A percentile compares a stretch with the other conserved stretches of the same genome.
phyloP scores from a whole-genome alignment of 2,888 invertebrate species.

The Metacarcinus magister region DNA sequence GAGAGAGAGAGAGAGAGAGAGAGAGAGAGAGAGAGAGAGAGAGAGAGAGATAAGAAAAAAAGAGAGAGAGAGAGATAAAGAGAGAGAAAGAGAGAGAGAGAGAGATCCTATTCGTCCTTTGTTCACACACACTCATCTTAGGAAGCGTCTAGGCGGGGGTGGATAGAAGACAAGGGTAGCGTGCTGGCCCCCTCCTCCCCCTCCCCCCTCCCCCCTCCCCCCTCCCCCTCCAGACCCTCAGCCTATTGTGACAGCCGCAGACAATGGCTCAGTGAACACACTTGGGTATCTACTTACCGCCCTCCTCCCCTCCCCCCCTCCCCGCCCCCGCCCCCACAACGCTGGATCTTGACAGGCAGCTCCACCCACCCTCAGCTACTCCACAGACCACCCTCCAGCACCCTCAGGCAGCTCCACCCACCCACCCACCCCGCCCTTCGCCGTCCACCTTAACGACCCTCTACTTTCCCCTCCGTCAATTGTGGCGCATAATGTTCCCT shows the following conservation, averaged over 20 bases:
- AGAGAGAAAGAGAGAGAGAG: too few relatives aligned
- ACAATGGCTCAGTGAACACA: conserved; percentile 13
- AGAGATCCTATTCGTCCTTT: not conserved
- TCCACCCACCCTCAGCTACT: not conserved
- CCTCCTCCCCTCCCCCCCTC: not conserved
- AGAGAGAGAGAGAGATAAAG: too few relatives aligned
- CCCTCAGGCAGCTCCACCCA: not conserved
- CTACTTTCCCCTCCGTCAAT: conserved; percentile 33
- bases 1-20: not conserved
- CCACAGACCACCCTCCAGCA: not conserved
- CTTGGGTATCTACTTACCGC: not conserved
- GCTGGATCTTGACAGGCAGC: not conserved
- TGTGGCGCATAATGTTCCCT: not conserved
- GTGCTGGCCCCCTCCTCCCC: not conserved
- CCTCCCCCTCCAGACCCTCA: not conserved
- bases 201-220: not conserved
- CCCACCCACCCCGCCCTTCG: not conserved
- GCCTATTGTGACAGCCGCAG: conserved; percentile 40
- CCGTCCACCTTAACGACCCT: not conserved
- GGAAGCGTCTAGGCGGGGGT: not conserved
- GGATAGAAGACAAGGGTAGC: not conserved
- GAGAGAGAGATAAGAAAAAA: not conserved
- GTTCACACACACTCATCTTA: not conserved
- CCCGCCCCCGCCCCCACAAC: not conserved
- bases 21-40: conserved; percentile 48